Percentiles rank a stretch among this genome's conserved stretches.
Conservation (phyloP, 2,797 vertebrate species). For the Sebastes matsubarae region DNA sequence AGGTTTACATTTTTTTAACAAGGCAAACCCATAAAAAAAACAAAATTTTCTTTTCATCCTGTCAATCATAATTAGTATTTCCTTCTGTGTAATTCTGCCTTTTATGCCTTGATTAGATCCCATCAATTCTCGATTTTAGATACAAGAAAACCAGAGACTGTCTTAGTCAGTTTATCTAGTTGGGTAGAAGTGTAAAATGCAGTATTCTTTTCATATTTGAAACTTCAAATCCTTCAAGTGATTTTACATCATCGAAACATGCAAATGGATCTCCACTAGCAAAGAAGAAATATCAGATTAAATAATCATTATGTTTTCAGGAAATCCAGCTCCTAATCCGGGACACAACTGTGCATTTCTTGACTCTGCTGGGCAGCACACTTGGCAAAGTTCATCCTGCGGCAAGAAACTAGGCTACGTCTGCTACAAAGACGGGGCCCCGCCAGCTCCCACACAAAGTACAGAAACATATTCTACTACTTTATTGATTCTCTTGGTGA, state of each 20-base stretch:
- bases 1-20: not conserved
- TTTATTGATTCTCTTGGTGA: not conserved
- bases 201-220: not conserved
- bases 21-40: not conserved
- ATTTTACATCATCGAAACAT: not conserved
- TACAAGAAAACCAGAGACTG: not conserved
- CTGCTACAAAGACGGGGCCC: slow-evolving; percentile 87
- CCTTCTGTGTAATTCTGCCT: not conserved
- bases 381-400: slow-evolving; percentile 90
- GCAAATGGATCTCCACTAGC: not conserved
- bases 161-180: not conserved
- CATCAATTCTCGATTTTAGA: not conserved
- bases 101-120: not conserved
- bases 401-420: slow-evolving; percentile 88
- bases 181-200: not conserved
- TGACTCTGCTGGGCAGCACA: slow-evolving; percentile 79
- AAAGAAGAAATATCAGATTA: not conserved
- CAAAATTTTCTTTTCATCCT: not conserved
- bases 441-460: slow-evolving; percentile 82
- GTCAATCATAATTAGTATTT: not conserved
- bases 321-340: slow-evolving; percentile 86
- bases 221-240: not conserved
- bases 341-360: slow-evolving; percentile 88
- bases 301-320: slow-evolving; percentile 68
- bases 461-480: slow-evolving; percentile 23